Base-by-base conservation (phyloP, 2,888 invertebrate species). In the Aphidoletes aphidimyza region DNA sequence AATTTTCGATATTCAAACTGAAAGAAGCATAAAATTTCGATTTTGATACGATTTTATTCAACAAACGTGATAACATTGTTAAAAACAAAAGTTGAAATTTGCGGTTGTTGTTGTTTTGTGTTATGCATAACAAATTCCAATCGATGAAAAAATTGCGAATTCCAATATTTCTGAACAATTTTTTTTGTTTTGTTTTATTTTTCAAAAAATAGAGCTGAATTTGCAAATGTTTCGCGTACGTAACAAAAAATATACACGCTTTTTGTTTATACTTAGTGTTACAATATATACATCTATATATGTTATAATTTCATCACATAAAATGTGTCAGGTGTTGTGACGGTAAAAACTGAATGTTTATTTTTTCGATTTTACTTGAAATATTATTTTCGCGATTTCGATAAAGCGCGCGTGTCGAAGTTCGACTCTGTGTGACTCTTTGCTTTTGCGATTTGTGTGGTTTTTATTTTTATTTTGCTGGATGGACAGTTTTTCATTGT, bases 171-270 rank as follows among this genome's bases (percentile, higher is more conserved):
- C 8, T 6, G 54, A 54, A 54, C 22, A n/a, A 54, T 26, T 54
- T 26, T 54, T 54, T 54, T 22, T n/a, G n/a, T n/a, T n/a, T n/a
- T n/a, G n/a, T n/a, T n/a, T n/a, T n/a, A n/a, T n/a, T n/a, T n/a
- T n/a, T n/a, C n/a, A 6, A 17, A 26, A 30, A 69, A 69, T 30
- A 69, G 69, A 30, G 69, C 69, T 30, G 69, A 69, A 11, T 69
- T n/a, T 69, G 26, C 69, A 69, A 69, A 30, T 69, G 3, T 22
- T 26, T 69, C 34, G 69, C 34, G 69, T 30, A 69, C 8, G 69
- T 69, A 69, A 69, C n/a, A n/a, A 69, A 54, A 69, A 69, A 69
- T 69, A 30, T 30, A 69, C 69, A 69, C 69, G 69, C 9, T 69
- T 69, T 69, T 69, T 30, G 30, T 22, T 69, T 54, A 47, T 26